Percentiles rank a stretch among this genome's conserved stretches.
These are phyloP conservation scores for Chauna torquata DNA, from an alignment of 2,113 vertebrate species.

Conservation along the genomic window DNA sequence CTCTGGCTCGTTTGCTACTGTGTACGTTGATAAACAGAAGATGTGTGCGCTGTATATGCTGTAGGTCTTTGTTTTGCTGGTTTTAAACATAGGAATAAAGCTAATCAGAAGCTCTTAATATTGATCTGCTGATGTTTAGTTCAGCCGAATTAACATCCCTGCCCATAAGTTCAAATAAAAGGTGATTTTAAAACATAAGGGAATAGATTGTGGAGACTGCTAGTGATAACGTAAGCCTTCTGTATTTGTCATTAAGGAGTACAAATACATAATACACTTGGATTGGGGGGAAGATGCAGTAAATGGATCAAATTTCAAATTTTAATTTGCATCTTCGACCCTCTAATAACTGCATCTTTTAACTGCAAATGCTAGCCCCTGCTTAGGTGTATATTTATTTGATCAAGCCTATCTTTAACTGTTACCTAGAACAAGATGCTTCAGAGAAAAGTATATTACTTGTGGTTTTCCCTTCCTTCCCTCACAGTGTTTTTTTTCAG, in stretches of 20 bases:
- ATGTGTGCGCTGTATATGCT: rapidly evolving
- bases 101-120: not conserved
- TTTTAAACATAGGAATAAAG: not conserved
- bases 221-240: not conserved
- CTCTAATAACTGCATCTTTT: not conserved
- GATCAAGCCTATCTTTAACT: not conserved
- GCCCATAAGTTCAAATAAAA: not conserved
- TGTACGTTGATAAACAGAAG: not conserved
- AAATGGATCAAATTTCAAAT: not conserved
- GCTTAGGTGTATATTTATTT: not conserved
- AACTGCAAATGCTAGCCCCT: not conserved
- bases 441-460: not conserved
- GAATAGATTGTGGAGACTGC: not conserved
- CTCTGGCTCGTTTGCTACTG: not conserved
- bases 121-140: not conserved
- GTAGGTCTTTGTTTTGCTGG: not conserved
- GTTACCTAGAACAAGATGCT: not conserved
- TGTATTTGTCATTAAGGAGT: not conserved
- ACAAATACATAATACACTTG: not conserved
- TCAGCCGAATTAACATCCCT: not conserved
- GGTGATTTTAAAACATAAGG: not conserved
- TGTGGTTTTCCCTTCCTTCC: not conserved
- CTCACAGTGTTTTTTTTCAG: not conserved
- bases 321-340: not conserved
- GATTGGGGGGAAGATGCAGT: not conserved